Evolutionary conservation across 2,113 vertebrate genomes (phyloP).

Genomic region (Rhea pennata): DNA sequence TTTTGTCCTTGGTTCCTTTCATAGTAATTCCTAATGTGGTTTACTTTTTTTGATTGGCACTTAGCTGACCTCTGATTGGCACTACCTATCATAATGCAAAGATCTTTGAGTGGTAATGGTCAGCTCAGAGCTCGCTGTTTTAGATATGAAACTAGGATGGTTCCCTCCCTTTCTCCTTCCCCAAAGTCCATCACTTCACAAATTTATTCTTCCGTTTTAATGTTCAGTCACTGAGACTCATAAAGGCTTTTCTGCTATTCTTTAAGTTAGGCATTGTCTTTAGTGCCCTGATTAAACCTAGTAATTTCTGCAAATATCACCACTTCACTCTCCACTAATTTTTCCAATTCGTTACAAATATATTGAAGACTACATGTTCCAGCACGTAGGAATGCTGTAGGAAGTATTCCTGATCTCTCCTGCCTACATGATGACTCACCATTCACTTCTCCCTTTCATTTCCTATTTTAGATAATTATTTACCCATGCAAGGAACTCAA

Average conservation of each 20-base stretch:
- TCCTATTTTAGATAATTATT: neutral
- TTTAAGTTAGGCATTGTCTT: neutral
- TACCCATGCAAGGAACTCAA: neutral
- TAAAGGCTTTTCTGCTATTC: neutral
- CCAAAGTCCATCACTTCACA: neutral
- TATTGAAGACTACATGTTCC: neutral
- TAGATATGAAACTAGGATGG: neutral
- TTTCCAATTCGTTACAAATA: neutral
- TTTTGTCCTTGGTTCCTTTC: neutral
- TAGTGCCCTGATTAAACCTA: neutral
- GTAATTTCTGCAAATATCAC: neutral
- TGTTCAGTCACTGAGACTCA: neutral
- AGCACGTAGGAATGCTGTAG: neutral
- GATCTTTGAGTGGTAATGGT: neutral
- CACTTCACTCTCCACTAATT: fast-evolving
- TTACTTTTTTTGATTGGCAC: conserved; percentile 21
- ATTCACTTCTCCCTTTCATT: neutral
- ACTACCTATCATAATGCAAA: neutral
- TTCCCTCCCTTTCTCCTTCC: neutral
- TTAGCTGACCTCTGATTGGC: neutral
- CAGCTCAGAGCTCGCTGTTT: neutral
- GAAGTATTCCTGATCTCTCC: neutral
- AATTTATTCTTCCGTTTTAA: neutral
- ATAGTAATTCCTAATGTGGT: neutral
- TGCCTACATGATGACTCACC: neutral